phyloP scores from a whole-genome alignment of 1,140 invertebrate species.

The Periplaneta americana region DNA sequence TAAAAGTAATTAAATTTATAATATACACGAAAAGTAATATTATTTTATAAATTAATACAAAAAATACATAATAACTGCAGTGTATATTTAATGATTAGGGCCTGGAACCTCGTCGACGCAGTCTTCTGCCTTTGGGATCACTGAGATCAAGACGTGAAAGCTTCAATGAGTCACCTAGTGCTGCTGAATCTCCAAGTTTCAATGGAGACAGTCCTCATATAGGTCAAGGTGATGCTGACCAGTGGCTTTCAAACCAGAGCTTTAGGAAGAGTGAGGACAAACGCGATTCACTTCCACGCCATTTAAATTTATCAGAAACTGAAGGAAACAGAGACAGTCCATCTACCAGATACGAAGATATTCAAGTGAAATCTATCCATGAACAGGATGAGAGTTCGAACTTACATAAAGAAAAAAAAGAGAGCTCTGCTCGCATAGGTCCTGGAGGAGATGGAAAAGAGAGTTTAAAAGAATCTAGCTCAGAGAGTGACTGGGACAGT shows the following conservation, averaged over 20 bases:
- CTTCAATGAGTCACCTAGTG: constrained; percentile 19
- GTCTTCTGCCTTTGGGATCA: constrained; percentile 24
- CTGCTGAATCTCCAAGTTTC: constrained; percentile 5
- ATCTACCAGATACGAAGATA: background rate
- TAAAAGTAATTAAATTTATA: too few species aligned
- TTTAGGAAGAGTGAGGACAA: background rate
- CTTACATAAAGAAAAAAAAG: background rate
- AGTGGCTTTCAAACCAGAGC: background rate
- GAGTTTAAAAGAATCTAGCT: background rate
- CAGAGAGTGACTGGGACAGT: constrained; percentile 16
- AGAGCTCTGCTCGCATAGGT: constrained; percentile 5
- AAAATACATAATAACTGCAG: too few species aligned
- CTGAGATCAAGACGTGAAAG: constrained; percentile 24
- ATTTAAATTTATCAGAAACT: background rate
- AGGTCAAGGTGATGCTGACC: constrained; percentile 1
- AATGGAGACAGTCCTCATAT: background rate
- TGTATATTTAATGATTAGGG: background rate
- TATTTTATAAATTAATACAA: too few species aligned
- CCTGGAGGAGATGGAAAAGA: background rate
- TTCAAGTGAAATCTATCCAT: background rate
- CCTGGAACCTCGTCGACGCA: constrained; percentile 19
- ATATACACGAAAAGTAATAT: too few species aligned
- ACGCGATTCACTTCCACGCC: background rate
- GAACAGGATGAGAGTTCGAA: background rate
- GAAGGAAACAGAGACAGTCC: background rate